These are phyloP conservation scores for Oryctes rhinoceros DNA, from an alignment of 1,140 invertebrate species.

Conservation along the genomic window DNA sequence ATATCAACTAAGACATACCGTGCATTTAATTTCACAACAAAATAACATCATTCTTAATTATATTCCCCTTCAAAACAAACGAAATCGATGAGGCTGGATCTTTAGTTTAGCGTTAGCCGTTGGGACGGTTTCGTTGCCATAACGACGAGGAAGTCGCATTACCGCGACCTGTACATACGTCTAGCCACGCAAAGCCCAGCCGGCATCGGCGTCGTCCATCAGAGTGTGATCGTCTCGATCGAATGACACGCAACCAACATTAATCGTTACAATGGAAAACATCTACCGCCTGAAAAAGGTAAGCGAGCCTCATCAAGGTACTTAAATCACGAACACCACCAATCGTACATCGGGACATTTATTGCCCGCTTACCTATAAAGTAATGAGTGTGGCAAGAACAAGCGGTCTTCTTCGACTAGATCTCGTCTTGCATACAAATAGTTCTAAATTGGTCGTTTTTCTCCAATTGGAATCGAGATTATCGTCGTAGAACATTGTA, in stretches of 20 bases:
- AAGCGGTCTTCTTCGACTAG: neutral
- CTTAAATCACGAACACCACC: conserved; percentile 47
- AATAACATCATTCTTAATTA: neutral
- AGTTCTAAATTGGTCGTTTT: neutral
- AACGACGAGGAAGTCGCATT: neutral
- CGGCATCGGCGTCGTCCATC: conserved; percentile 10
- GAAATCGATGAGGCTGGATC: neutral
- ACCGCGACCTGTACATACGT: neutral
- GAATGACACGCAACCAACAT: conserved; percentile 56
- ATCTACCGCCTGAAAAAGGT: conserved; percentile 61
- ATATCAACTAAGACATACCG: no score
- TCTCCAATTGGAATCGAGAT: neutral
- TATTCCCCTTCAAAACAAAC: neutral
- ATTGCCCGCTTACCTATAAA: neutral
- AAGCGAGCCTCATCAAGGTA: conserved; percentile 48
- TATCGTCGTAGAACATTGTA: neutral
- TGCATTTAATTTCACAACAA: neutral
- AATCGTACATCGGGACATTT: conserved; percentile 42
- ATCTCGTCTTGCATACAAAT: conserved; percentile 15
- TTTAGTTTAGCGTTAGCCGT: neutral
- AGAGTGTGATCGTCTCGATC: conserved; percentile 22
- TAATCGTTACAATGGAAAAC: conserved; percentile 59
- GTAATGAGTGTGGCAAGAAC: neutral
- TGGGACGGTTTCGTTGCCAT: conserved; percentile 17
- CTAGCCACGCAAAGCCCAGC: conserved; percentile 1